Evolutionary conservation across 2,888 invertebrate species (phyloP), one percentile per base, ranked within the genome.

Genomic region (Dynastes maya): DNA sequence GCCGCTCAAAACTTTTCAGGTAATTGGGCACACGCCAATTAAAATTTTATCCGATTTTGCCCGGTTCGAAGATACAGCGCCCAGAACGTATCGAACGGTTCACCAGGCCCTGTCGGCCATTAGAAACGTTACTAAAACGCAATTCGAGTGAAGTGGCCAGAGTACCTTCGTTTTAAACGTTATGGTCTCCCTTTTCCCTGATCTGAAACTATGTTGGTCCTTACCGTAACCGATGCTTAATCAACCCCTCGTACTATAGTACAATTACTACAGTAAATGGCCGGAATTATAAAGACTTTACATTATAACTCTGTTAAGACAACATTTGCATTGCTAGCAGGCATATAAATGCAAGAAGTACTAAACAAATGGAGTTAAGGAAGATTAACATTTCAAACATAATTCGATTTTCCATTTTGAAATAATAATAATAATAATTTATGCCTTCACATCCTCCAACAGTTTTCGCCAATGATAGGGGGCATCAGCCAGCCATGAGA

Each of bases 21-120:
- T 72, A 72, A 72, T 72, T 72, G 72, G 72, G 72, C 72, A 58
- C 72, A 72, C 40, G 72, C 72, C 61, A 72, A 72, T 72, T 72
- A 72, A 72, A 72, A 72, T 72, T 72, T 72, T 61, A 72, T 72
- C 72, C 58, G 72, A 27, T 58, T 71, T 72, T 9, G 58, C 37
- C 16, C 37, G 49, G 49, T 68, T 68, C 58, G 37, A 58, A 13
- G 58, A 16, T 16, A 22, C 45, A 67, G 16, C 8, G 27, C 49
- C 9, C n/a, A 32, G 27, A 11, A 11, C 22, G 45, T n/a, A 22
- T 3, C 16, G 16, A 9, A 11, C 11, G 58, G 27, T 4, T 37
- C 8, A 22, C 58, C 16, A 40, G 58, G 11, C 8, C 58, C 40
- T 72, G 37, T 72, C 58, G 40, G 32, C 40, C 70, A 51, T 70